Percentiles rank a stretch among this genome's conserved stretches.
phyloP scores from a whole-genome alignment of 2,797 vertebrate genomes.

The Pipistrellus pygmaeus region DNA sequence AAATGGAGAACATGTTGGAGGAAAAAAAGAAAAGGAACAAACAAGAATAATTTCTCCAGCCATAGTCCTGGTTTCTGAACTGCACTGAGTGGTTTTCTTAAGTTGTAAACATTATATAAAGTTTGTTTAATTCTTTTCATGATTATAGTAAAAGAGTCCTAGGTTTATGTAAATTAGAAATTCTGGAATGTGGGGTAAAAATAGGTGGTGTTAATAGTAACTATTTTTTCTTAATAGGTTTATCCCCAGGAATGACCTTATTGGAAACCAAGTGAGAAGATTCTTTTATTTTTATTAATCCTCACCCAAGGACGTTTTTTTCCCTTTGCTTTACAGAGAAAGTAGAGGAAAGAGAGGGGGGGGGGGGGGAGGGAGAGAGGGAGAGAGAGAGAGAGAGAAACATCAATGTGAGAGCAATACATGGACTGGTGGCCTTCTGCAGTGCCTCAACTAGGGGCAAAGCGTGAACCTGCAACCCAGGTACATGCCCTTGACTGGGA shows the following conservation, averaged over 20 bases:
- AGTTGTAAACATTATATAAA: background rate
- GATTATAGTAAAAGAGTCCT: background rate
- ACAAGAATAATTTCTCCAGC: background rate
- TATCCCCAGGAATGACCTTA: background rate
- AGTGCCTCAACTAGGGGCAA: no score
- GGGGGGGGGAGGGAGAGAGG: no score
- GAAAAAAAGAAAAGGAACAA: background rate
- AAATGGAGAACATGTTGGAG: background rate
- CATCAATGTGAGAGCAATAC: no score
- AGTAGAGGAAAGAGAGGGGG: no score
- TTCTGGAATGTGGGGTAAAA: background rate
- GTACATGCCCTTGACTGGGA: no score
- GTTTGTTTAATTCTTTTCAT: slow-evolving; percentile 24
- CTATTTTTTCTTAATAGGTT: background rate
- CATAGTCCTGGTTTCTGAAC: background rate
- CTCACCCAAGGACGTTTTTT: no score
- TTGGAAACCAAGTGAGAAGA: background rate
- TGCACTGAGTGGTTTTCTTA: background rate
- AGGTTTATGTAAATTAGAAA: background rate
- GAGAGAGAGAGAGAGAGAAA: no score
- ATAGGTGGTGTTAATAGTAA: background rate
- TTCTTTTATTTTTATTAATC: no score
- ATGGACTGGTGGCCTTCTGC: no score
- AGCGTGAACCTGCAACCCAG: no score
- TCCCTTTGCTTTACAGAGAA: no score